phyloP scores from a whole-genome alignment of 2,113 vertebrate species.

The Dromaius novaehollandiae region DNA sequence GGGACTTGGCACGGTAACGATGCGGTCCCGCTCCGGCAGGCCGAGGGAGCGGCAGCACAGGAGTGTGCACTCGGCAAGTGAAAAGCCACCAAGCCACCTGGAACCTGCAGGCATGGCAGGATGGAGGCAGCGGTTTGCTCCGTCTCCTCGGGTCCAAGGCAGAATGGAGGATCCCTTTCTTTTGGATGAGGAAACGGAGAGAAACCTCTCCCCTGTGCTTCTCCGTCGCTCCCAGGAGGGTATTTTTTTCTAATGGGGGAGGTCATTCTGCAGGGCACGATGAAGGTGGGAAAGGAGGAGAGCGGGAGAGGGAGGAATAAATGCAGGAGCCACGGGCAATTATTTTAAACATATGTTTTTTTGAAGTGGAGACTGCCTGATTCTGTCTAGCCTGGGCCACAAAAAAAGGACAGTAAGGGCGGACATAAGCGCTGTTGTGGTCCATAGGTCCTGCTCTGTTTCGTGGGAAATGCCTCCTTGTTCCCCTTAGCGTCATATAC shows the following conservation, averaged over 20 bases:
- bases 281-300: background rate
- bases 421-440: background rate
- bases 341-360: background rate
- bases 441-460: background rate
- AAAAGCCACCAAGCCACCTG: conserved; percentile 27
- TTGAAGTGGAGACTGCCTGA: background rate
- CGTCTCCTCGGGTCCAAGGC: background rate
- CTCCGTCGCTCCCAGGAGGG: background rate
- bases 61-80: conserved; percentile 39
- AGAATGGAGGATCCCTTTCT: background rate
- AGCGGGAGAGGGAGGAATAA: background rate
- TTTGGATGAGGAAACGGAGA: background rate
- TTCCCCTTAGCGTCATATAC: background rate
- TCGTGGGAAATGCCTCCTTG: background rate
- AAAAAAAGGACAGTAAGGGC: background rate
- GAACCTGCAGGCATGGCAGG: conserved; percentile 33
- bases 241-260: background rate
- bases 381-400: background rate
- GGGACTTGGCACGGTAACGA: conserved; percentile 6
- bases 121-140: conserved; percentile 37
- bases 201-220: background rate
- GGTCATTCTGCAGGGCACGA: background rate
- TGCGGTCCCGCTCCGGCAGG: background rate
- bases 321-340: background rate
- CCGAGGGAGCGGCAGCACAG: background rate